phyloP scores from a whole-genome alignment of 2,797 vertebrate genomes.

The Calcarius lapponicus region DNA sequence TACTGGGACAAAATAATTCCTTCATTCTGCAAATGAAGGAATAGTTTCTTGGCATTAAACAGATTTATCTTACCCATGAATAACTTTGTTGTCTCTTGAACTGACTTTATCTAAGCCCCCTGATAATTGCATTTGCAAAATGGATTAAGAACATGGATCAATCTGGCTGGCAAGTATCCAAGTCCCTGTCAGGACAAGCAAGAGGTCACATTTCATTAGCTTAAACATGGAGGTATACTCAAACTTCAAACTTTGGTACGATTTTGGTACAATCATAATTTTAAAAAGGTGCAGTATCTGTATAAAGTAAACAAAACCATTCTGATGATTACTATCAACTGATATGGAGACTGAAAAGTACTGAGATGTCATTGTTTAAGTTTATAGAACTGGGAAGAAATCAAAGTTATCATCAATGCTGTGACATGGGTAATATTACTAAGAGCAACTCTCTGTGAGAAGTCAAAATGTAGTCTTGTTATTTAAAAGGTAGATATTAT shows the following conservation, averaged over 20 bases:
- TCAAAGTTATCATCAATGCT: background rate
- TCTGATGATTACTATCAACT: background rate
- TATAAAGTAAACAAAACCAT: background rate
- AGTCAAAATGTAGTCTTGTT: background rate
- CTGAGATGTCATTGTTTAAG: background rate
- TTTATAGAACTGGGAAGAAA: background rate
- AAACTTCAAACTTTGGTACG: background rate
- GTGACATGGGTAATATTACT: background rate
- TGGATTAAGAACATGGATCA: slow-evolving; percentile 56
- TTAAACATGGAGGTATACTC: background rate
- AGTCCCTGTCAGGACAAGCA: background rate
- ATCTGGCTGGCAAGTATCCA: slow-evolving; percentile 1
- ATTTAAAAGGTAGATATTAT: background rate
- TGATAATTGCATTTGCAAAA: slow-evolving; percentile 58
- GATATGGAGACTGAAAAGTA: background rate
- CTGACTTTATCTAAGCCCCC: slow-evolving; percentile 37
- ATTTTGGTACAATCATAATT: background rate
- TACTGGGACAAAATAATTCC: background rate
- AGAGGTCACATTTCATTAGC: background rate
- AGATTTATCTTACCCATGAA: background rate
- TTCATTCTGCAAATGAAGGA: background rate
- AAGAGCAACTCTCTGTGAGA: background rate
- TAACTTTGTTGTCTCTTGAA: slow-evolving; percentile 38
- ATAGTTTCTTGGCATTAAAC: background rate
- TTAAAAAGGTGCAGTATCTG: background rate